Evolutionary conservation across 2,888 invertebrate genomes (phyloP), one percentile per base, ranked within the genome.

Genomic region (Tiliacea aurago): DNA sequence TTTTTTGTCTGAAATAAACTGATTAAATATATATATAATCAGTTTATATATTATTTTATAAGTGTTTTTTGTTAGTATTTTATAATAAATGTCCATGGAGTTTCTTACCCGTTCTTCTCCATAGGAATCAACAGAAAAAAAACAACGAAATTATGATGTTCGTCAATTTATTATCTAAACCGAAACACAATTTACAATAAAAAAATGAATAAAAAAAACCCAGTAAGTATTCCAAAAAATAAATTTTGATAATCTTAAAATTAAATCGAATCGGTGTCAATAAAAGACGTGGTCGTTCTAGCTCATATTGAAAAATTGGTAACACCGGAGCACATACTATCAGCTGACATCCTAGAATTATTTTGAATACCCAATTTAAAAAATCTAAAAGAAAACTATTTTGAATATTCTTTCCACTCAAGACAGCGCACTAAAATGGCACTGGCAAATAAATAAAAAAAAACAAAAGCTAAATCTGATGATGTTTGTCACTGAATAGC

Each of bases 101-200:
- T 41, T 41, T 41, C 37, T 4, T 37, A 1, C 41, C 41, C 41
- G 41, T 9, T 41, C 41, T 41, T 7, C 41, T 1, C 7, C 0
- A 41, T 9, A 41, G 41, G 41, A 41, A 41, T 45, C 2, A 18
- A 59, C 15, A 4, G 15, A 61, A 41, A 23, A 62, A 15, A 63
- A 28, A 47, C 15, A 70, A 64, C 2, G 0, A 49, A 49, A 49
- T 5, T 28, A n/a, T 13, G 9, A 79, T 78, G 80, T 53, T 78
- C 72, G 67, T 72, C 45, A 67, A 64, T 79, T 72, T 78, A 68
- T 72, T 79, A 47, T 37, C 4, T 23, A 59, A 37, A 41, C 7
- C 15, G 0, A 59, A 72, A 63, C 11, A 63, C 15, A 59, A 61
- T 61, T 61, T 70, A 5, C 37, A 45, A 28, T 4, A 55, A 76